Evolutionary conservation across 2,113 vertebrate species (phyloP).

Genomic region (Mormoops blainvillei): DNA sequence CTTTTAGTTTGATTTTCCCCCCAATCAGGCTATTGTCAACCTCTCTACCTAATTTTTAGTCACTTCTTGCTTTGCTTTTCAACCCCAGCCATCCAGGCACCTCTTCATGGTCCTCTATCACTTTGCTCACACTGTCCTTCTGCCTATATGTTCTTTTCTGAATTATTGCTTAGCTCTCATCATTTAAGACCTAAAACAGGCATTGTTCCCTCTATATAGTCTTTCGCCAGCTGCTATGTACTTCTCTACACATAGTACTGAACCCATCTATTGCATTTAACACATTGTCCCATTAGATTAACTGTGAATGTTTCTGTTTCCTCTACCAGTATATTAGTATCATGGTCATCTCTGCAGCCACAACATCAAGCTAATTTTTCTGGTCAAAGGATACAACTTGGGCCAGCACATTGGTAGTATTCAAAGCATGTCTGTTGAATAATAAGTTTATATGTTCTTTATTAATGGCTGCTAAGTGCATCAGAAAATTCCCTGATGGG

Average conservation of each 20-base stretch:
- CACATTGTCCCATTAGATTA: constrained; percentile 11
- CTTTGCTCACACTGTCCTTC: neutral
- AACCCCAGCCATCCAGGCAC: neutral
- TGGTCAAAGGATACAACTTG: constrained; percentile 15
- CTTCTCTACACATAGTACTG: neutral
- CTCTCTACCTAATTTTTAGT: neutral
- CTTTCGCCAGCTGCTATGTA: neutral
- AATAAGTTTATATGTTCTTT: constrained; percentile 28
- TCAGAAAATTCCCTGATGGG: constrained; percentile 24
- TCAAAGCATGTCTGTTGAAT: constrained; percentile 6
- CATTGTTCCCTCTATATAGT: neutral
- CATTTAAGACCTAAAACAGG: neutral
- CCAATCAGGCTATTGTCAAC: neutral
- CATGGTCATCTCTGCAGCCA: neutral
- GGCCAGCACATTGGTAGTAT: neutral
- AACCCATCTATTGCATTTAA: neutral
- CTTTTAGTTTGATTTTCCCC: neutral
- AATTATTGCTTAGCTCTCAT: neutral
- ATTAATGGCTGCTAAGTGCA: constrained; percentile 7
- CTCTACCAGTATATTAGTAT: neutral
- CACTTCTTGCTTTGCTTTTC: constrained; percentile 23
- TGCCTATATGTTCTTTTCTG: neutral
- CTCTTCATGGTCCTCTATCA: neutral
- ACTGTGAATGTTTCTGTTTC: neutral
- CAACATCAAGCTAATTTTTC: constrained; percentile 9